phyloP scores from a whole-genome alignment of 1,140 invertebrate species.

The Zaprionus tsacasi region DNA sequence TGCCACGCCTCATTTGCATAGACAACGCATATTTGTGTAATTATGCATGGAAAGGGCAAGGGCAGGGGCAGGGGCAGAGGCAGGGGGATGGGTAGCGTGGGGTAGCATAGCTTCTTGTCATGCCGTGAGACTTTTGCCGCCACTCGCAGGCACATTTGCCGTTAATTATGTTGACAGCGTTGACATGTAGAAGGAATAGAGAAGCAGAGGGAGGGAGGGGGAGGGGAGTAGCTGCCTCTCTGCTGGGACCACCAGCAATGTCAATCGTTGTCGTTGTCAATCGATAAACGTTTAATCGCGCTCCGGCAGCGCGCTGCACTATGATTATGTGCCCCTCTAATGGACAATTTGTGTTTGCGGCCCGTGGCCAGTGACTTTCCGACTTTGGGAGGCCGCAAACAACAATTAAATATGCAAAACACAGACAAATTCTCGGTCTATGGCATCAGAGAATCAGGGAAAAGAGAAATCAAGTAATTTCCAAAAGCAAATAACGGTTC shows the following conservation, averaged over 20 bases:
- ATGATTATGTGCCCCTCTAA: slow-evolving; percentile 56
- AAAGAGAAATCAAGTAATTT: slow-evolving; percentile 43
- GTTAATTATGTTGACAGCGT: slow-evolving; percentile 79
- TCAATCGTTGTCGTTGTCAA: slow-evolving; percentile 52
- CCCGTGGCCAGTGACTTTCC: neutral
- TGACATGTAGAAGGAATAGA: slow-evolving; percentile 30
- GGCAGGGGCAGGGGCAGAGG: slow-evolving; percentile 4
- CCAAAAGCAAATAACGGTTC: neutral
- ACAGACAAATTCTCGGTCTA: too few relatives aligned
- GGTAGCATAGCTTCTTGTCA: slow-evolving; percentile 67
- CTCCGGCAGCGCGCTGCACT: slow-evolving; percentile 32
- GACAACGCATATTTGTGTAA: slow-evolving; percentile 69
- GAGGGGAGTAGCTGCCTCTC: neutral
- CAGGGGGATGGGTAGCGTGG: slow-evolving; percentile 23
- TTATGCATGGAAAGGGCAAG: slow-evolving; percentile 67
- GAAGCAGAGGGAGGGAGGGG: neutral
- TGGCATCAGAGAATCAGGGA: too few relatives aligned
- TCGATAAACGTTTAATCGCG: slow-evolving; percentile 76
- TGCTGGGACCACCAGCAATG: slow-evolving; percentile 60
- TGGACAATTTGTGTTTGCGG: slow-evolving; percentile 72
- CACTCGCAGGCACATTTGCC: slow-evolving; percentile 67
- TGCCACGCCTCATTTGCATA: slow-evolving; percentile 73
- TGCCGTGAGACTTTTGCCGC: slow-evolving; percentile 65
- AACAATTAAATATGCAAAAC: slow-evolving; percentile 71
- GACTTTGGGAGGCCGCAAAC: slow-evolving; percentile 57